A percentile compares a stretch with the other conserved stretches of the same genome.
phyloP scores from a whole-genome alignment of 2,113 vertebrate genomes.

The Choloepus hoffmanni region DNA sequence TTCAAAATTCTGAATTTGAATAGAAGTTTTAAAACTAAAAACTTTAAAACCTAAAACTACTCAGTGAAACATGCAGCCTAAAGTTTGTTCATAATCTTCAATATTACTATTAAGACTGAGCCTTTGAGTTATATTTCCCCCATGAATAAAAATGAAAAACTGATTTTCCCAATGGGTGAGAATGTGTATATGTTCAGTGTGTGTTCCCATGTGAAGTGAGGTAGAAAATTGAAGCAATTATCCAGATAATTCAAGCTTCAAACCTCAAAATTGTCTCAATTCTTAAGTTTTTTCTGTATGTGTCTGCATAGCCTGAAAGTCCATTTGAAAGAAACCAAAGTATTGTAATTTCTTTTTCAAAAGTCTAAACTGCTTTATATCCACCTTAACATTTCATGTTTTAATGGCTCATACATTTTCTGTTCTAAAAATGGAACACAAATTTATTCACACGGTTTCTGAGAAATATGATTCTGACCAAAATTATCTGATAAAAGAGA shows the following conservation, averaged over 20 bases:
- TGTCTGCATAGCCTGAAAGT: neutral
- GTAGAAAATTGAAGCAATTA: constrained; percentile 75
- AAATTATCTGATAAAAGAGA: neutral
- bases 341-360: neutral
- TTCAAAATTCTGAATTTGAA: constrained; percentile 34
- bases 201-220: constrained; percentile 49
- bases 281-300: constrained; percentile 47
- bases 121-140: neutral
- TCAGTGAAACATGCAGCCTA: neutral
- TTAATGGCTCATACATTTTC: neutral
- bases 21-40: neutral
- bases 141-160: constrained; percentile 56
- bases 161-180: neutral
- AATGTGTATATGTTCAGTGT: neutral
- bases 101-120: constrained; percentile 35
- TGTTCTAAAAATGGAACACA: neutral
- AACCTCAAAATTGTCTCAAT: constrained; percentile 56
- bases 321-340: constrained; percentile 48
- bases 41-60: neutral
- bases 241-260: constrained; percentile 71
- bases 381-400: neutral
- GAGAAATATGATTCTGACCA: neutral
- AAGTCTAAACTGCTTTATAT: neutral
- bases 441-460: neutral
- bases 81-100: neutral